Base-by-base conservation (phyloP, 2,888 invertebrate genomes). In the Phaedon cochleariae region DNA sequence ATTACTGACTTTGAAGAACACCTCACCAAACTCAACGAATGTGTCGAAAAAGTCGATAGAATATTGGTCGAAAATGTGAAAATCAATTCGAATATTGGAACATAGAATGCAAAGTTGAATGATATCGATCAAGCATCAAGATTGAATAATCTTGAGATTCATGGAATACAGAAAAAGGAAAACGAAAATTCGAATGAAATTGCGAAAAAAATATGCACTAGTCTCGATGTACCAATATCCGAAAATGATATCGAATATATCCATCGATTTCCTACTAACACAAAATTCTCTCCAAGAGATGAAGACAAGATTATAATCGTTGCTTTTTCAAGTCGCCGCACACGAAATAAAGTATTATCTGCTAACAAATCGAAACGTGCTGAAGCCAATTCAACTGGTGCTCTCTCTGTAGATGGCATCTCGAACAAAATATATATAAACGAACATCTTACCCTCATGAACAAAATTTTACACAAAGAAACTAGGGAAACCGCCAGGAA, bases 111-210 rank as follows among this genome's bases (percentile, higher is more conserved):
- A 15, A 52, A 52, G 29, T n/a, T 52, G 10, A 52, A 52, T 15
- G 12, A 49, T 21, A 7, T 52, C 26, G 52, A 52, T 52, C 29
- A 52, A 52, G 52, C 52, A 52, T 52, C 29, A 29, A 31, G 31
- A 52, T 6, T 52, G 20, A 52, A 52, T 15, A 52, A 31, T 52
- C 17, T 29, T 12, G 52, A 52, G 6, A 52, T 52, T 17, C 29
- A 52, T 12, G 31, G 31, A 26, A 52, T 31, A 12, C 31, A 52
- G 12, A n/a, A 52, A 7, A 52, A n/a, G 29, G 52, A 52, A 1
- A 52, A 52, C n/a, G 52, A 52, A n/a, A 52, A 52, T 15, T 29
- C 29, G 17, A 52, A 52, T 52, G 31, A 29, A 29, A 52, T 52
- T 2, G 29, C 29, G 29, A 6, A 31, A 6, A 31, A 31, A 52